Evolutionary conservation across 2,113 vertebrate genomes (phyloP).

Genomic region (Chiloscyllium plagiosum): DNA sequence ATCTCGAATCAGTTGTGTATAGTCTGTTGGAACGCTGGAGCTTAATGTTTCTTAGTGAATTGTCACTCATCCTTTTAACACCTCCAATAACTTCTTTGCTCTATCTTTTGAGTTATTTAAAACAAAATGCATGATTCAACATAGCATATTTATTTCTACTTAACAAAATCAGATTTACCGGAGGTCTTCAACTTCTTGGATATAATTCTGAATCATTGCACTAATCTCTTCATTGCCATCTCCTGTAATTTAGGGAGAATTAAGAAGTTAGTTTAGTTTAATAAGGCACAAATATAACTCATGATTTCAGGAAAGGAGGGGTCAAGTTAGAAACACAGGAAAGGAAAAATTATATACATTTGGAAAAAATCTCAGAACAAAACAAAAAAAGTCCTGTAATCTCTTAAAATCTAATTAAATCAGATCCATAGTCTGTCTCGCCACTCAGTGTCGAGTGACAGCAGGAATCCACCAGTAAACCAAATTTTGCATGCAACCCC

Average conservation of each 20-base stretch:
- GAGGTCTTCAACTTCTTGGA: conserved; percentile 98
- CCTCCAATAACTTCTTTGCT: not conserved
- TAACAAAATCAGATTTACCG: conserved; percentile 60
- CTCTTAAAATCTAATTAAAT: not conserved
- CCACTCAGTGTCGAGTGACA: not conserved
- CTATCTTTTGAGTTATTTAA: not conserved
- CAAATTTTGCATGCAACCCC: not conserved
- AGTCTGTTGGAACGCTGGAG: not conserved
- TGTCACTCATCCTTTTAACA: not conserved
- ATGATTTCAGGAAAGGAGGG: not conserved
- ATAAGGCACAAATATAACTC: not conserved
- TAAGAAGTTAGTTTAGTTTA: not conserved
- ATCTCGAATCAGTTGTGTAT: not conserved
- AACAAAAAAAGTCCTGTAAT: not conserved
- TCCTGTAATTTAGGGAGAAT: conserved; percentile 59
- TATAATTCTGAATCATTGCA: conserved; percentile 96
- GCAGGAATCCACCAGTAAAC: not conserved
- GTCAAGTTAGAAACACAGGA: not conserved
- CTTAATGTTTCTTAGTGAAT: not conserved
- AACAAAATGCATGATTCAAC: not conserved
- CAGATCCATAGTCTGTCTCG: not conserved
- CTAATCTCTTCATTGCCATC: conserved; percentile 94
- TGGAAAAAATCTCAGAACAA: not conserved
- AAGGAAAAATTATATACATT: not conserved
- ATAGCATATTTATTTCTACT: not conserved